These are phyloP conservation scores for Portunus trituberculatus DNA, from an alignment of 1,140 invertebrate species.

Conservation along the genomic window DNA sequence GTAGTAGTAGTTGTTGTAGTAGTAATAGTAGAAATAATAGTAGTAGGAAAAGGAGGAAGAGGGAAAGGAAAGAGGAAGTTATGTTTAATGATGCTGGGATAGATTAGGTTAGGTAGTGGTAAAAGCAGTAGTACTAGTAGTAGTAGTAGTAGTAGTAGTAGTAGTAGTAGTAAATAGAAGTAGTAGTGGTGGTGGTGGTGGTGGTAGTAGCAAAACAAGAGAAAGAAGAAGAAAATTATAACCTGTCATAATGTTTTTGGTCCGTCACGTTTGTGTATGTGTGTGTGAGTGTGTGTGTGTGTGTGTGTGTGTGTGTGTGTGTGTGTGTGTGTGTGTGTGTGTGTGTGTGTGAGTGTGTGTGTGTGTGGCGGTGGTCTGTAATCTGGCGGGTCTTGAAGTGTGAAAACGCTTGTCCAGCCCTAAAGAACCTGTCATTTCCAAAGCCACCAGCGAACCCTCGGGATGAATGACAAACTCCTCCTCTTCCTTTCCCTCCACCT, in stretches of 20 bases:
- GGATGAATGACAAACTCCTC: background rate
- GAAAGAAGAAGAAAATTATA: background rate
- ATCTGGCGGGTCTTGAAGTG: slow-evolving; percentile 57
- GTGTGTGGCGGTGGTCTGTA: slow-evolving; percentile 44
- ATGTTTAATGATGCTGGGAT: no score
- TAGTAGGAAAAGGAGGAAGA: no score
- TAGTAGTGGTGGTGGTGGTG: no score
- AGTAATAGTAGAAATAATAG: no score
- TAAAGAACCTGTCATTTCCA: slow-evolving; percentile 48
- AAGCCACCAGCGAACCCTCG: background rate
- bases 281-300: background rate
- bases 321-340: background rate
- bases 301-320: background rate
- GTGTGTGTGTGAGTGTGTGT: slow-evolving; percentile 9
- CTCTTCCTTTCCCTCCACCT: background rate
- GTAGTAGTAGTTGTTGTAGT: no score
- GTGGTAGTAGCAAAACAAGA: no score
- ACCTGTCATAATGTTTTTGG: no score
- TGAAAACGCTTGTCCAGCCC: slow-evolving; percentile 64
- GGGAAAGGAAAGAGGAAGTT: background rate
- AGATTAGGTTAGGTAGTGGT: background rate
- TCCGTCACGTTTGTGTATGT: background rate
- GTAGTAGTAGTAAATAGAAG: background rate
- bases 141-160: slow-evolving; percentile 23
- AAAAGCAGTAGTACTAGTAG: background rate